A percentile compares a stretch with the other conserved stretches of the same genome.
Evolutionary conservation across 1,140 invertebrate genomes (phyloP).

Genomic region (Vanessa tameamea): DNA sequence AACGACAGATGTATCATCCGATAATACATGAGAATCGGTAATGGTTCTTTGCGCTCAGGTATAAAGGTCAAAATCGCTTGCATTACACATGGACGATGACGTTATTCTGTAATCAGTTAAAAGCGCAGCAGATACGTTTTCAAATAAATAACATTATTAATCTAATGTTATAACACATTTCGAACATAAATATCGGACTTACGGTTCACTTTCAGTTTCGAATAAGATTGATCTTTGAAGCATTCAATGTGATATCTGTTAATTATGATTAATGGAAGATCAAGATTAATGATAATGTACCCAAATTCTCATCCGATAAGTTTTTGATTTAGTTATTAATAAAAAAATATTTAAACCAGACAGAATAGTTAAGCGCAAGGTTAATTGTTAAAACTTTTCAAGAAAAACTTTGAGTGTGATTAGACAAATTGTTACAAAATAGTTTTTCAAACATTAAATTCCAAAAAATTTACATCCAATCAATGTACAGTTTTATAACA

Average conservation of each 20-base stretch:
- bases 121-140: conserved; percentile 31
- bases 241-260: conserved; percentile 2
- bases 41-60: background rate
- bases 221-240: background rate
- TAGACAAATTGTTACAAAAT: too few relatives aligned
- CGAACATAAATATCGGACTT: background rate
- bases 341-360: too few relatives aligned
- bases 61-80: conserved; percentile 23
- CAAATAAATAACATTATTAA: conserved; percentile 29
- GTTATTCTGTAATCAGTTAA: conserved; percentile 35
- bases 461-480: background rate
- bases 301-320: background rate
- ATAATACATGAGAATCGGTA: conserved; percentile 14
- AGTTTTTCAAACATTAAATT: too few relatives aligned
- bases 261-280: background rate
- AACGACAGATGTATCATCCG: conserved; percentile 33
- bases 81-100: conserved; percentile 9
- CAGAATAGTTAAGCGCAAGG: too few relatives aligned
- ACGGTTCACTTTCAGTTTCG: background rate
- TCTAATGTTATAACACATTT: conserved; percentile 11
- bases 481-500: conserved; percentile 22
- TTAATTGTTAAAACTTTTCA: too few relatives aligned
- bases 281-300: background rate
- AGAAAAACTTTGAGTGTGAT: too few relatives aligned
- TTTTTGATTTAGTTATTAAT: too few relatives aligned